Evolutionary conservation across 2,888 invertebrate species (phyloP).

Genomic region (Hypercompe scribonia): DNA sequence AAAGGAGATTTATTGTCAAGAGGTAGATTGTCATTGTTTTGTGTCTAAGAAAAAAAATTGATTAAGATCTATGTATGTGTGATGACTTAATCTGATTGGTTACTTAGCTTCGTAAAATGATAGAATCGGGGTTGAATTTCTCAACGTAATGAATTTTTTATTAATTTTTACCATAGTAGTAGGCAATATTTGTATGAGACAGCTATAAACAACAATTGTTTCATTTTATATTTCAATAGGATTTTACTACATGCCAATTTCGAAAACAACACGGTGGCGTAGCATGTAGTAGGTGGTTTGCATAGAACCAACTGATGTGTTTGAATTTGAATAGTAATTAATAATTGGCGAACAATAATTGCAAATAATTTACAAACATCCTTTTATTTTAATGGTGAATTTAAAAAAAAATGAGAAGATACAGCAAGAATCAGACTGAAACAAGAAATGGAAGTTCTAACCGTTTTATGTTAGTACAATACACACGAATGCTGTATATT

Average conservation of each 20-base stretch:
- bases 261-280: not conserved
- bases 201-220: not conserved
- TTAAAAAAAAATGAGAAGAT: not conserved
- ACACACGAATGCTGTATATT: not conserved
- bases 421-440: not conserved
- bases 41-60: not conserved
- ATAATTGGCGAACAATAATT: constrained; percentile 9
- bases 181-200: not conserved
- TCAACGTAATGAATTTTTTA: not conserved
- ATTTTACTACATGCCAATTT: not conserved
- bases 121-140: not conserved
- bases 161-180: not conserved
- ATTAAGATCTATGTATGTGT: too few species aligned
- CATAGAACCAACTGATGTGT: constrained; percentile 31
- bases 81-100: not conserved
- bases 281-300: not conserved
- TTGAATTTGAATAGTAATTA: constrained; percentile 9
- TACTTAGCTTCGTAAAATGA: not conserved
- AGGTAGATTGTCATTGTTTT: too few species aligned
- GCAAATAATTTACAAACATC: constrained; percentile 11
- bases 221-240: not conserved
- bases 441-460: not conserved
- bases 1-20: not conserved
- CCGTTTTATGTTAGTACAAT: not conserved
- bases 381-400: constrained; percentile 33